These are phyloP conservation scores for Chalcis sispes DNA, from an alignment of 2,888 invertebrate species.

Conservation along the genomic window DNA sequence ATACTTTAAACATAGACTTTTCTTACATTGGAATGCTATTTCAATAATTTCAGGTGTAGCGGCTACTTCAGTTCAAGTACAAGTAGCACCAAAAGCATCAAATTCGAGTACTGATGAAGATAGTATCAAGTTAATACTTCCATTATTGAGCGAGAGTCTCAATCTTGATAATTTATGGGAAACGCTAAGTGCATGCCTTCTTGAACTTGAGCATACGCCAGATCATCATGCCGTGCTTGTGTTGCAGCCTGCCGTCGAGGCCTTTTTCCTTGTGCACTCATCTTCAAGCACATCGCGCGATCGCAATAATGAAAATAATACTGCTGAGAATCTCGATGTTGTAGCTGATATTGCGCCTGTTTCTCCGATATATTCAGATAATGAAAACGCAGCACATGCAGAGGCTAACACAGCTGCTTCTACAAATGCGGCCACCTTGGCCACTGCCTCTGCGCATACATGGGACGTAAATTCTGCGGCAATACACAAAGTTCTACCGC, in stretches of 20 bases:
- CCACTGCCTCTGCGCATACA: conserved; percentile 54
- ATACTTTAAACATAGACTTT: background rate
- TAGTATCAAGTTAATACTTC: conserved; percentile 73
- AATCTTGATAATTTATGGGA: conserved; percentile 86
- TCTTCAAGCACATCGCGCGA: conserved; percentile 77
- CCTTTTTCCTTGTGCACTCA: conserved; percentile 92
- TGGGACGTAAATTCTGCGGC: conserved; percentile 69
- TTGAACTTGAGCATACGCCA: conserved; percentile 87
- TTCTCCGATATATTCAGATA: conserved; percentile 71
- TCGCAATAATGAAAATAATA: conserved; percentile 58
- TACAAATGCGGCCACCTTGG: conserved; percentile 58
- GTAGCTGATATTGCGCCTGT: conserved; percentile 73
- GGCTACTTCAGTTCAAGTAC: background rate
- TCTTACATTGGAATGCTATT: too few species aligned
- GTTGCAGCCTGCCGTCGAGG: conserved; percentile 89
- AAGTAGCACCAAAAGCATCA: conserved; percentile 57
- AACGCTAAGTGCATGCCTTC: conserved; percentile 86
- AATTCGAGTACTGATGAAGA: conserved; percentile 61
- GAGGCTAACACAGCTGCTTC: conserved; percentile 54
- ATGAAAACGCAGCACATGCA: conserved; percentile 66
- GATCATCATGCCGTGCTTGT: conserved; percentile 93
- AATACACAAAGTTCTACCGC: conserved; percentile 74
- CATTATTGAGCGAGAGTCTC: conserved; percentile 84
- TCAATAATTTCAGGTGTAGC: background rate
- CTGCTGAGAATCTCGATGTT: conserved; percentile 66